Base-by-base conservation (phyloP, 2,797 vertebrate genomes). In the Sebastes dallii region DNA sequence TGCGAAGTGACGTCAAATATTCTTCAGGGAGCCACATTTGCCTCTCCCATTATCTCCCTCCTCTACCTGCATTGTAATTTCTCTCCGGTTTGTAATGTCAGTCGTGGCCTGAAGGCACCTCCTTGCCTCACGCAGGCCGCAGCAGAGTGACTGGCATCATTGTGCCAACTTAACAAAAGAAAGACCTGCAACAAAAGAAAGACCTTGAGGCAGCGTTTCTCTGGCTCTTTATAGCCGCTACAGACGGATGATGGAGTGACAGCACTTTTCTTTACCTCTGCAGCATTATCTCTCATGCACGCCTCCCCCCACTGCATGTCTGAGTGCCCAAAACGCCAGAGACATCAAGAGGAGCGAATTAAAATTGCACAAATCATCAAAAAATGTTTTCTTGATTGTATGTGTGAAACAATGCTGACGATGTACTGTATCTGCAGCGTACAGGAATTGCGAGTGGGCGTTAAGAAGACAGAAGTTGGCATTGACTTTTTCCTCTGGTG, bases 121-220 rank as follows among this genome's bases (percentile, higher is more conserved):
- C 75, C 50, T 68, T 8, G 78, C 80, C 71, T 82, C 78, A 46
- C 61, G 62, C 82, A 59, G 65, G 52, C 68, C 25, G 3, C 81
- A 75, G 82, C 27, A 30, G 75, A 85, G 66, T 77, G 87, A 89
- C 77, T 75, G 80, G 83, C 80, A 75, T 86, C 86, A 86, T 90
- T 92, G 84, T 88, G 71, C 65, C 69, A 36, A 66, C 52, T 29
- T 50, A 64, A 93, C 83, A 91, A 93, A 88, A 86, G 86, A 61
- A 42, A 59, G 76, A 56, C 80, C 84, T 52, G 83, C 78, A 67
- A 89, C 77, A 87, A 91, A 87, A 76, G 81, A 59, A 68, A 72
- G 80, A 88, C 88, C 90, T 83, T 78, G 79, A 90, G 89, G 90
- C 86, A 13, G 32, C 30, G 7, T 70, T 84, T 79, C 72, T 77